Percentiles rank a stretch among this genome's conserved stretches.
These are phyloP conservation scores for Chelidonichthys spinosus DNA, from an alignment of 2,797 vertebrate species.

Conservation along the genomic window DNA sequence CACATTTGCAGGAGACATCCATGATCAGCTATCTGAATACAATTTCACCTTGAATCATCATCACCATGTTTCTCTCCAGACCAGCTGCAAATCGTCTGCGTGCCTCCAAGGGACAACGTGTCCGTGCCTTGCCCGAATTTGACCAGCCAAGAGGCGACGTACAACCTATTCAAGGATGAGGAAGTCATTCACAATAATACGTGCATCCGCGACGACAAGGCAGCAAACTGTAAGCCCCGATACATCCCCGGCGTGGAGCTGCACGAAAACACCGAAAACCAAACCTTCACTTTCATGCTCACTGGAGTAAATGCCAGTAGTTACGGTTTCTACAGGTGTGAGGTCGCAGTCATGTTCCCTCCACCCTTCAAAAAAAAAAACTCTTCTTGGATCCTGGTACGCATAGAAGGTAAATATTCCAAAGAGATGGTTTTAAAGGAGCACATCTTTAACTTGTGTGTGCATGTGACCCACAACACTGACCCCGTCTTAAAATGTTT, in stretches of 20 bases:
- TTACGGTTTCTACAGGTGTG: slow-evolving; percentile 62
- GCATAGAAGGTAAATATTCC: slow-evolving; percentile 59
- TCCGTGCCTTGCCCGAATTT: slow-evolving; percentile 54
- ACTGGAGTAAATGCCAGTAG: not conserved
- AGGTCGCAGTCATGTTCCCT: slow-evolving; percentile 9
- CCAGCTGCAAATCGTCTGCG: accelerated
- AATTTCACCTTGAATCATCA: not conserved
- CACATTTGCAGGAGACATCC: not conserved
- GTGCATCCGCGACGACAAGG: accelerated
- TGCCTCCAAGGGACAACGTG: not conserved
- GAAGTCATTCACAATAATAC: accelerated
- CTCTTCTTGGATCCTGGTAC: slow-evolving; percentile 26
- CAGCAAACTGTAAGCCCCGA: accelerated
- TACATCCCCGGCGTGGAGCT: accelerated
- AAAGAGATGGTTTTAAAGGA: not conserved
- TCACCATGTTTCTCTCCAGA: slow-evolving; percentile 31
- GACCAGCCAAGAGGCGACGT: accelerated
- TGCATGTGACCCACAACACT: not conserved
- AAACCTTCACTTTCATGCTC: slow-evolving; percentile 30
- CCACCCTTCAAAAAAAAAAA: slow-evolving; percentile 35
- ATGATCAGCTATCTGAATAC: not conserved
- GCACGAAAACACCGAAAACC: accelerated
- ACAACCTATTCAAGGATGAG: slow-evolving; percentile 18
- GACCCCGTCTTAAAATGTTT: slow-evolving; percentile 1
- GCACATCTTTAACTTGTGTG: not conserved